These are phyloP conservation scores for Luidia sarsii DNA, from an alignment of 53 echinoderm and acorn worm species.

Conservation along the genomic window DNA sequence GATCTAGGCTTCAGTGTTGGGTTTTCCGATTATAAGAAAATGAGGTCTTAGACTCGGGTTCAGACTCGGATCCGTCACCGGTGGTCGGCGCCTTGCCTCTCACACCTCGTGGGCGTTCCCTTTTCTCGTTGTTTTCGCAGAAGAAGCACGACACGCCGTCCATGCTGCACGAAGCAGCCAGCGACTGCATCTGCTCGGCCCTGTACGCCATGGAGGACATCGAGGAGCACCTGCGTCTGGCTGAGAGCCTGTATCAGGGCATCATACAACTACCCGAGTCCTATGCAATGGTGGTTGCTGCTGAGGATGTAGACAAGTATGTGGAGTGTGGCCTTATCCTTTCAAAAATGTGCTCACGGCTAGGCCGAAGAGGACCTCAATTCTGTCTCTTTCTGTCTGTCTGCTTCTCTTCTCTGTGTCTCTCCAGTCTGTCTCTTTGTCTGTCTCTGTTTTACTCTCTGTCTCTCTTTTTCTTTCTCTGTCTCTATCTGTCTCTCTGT, in stretches of 20 bases:
- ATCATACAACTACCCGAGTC: slow-evolving; percentile 80
- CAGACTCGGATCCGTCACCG: too few species aligned
- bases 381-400: too few species aligned
- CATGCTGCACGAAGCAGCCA: slow-evolving; percentile 94
- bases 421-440: not conserved
- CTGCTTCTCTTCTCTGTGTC: not conserved
- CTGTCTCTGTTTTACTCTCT: not conserved
- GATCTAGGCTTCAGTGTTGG: too few species aligned
- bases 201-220: slow-evolving; percentile 96
- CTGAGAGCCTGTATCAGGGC: slow-evolving; percentile 76
- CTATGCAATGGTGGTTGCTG: slow-evolving; percentile 86
- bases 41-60: too few species aligned
- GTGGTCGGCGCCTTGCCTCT: too few species aligned
- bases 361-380: too few species aligned
- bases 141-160: slow-evolving; percentile 87
- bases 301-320: slow-evolving; percentile 95
- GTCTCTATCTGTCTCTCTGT: too few species aligned
- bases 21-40: too few species aligned
- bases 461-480: too few species aligned
- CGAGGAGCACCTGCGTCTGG: slow-evolving; percentile 83
- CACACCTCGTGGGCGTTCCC: too few species aligned
- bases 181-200: slow-evolving; percentile 88
- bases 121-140: slow-evolving; percentile 47
- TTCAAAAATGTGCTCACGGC: too few species aligned
- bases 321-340: not conserved